phyloP scores from a whole-genome alignment of 2,113 vertebrate species.

The Smithornis capensis region DNA sequence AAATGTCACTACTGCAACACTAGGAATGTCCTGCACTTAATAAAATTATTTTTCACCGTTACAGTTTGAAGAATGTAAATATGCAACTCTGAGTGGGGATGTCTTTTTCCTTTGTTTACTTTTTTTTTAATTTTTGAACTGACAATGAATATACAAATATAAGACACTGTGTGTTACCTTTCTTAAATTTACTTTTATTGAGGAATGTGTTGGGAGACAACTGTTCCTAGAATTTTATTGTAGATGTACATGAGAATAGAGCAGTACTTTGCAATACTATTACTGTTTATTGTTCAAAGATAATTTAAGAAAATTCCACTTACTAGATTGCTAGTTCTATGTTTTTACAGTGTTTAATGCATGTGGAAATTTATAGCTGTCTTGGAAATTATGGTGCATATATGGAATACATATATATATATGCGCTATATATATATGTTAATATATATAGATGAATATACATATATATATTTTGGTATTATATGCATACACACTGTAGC shows the following conservation, averaged over 20 bases:
- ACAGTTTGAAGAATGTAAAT: slow-evolving; percentile 99
- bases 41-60: slow-evolving; percentile 95
- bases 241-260: slow-evolving; percentile 93
- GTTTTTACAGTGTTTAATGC: slow-evolving; percentile 84
- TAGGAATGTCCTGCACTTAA: slow-evolving; percentile 99
- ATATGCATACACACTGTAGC: slow-evolving; percentile 65
- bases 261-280: slow-evolving; percentile 92
- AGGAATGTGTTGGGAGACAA: slow-evolving; percentile 75
- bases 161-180: slow-evolving; percentile 76
- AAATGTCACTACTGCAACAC: slow-evolving; percentile 88
- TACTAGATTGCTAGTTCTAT: slow-evolving; percentile 86
- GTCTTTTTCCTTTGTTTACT: slow-evolving; percentile 79
- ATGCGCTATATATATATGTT: slow-evolving; percentile 51
- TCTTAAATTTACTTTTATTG: slow-evolving; percentile 65
- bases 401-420: slow-evolving; percentile 75
- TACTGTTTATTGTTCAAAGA: slow-evolving; percentile 91
- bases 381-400: slow-evolving; percentile 74
- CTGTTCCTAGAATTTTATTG: slow-evolving; percentile 91
- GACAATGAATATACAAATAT: slow-evolving; percentile 78
- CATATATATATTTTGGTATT: slow-evolving; percentile 7
- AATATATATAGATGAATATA: neutral
- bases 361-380: slow-evolving; percentile 79
- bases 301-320: slow-evolving; percentile 95
- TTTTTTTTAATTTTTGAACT: slow-evolving; percentile 75
- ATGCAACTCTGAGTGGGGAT: slow-evolving; percentile 86